A percentile compares a stretch with the other conserved stretches of the same genome.
Evolutionary conservation across 2,797 vertebrate genomes (phyloP).

Genomic region (Tragelaphus eurycerus): DNA sequence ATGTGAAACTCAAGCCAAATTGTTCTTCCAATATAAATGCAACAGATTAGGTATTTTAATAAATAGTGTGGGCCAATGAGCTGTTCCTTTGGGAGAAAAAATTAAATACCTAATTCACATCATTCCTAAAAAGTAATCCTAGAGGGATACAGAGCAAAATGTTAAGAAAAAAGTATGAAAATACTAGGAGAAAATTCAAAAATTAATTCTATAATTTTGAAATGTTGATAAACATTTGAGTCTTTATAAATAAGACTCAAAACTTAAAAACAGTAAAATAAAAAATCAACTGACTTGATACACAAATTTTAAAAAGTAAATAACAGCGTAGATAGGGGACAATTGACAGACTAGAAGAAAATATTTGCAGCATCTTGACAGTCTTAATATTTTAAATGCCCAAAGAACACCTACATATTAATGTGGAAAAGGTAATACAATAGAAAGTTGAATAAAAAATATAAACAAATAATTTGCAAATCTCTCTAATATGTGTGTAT

Average conservation of each 20-base stretch:
- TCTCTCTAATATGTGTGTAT: neutral
- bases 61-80: neutral
- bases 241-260: neutral
- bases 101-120: neutral
- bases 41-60: neutral
- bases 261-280: neutral
- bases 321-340: neutral
- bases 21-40: neutral
- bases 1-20: neutral
- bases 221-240: neutral
- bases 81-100: neutral
- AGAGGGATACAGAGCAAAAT: neutral
- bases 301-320: neutral
- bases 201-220: neutral
- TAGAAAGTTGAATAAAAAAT: neutral
- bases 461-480: neutral
- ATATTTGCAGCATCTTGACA: neutral
- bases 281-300: neutral
- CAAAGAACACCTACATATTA: neutral
- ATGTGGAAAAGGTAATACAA: neutral
- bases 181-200: neutral
- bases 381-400: neutral
- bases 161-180: neutral
- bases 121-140: conserved; percentile 9
- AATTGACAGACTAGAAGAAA: neutral